A percentile compares a stretch with the other conserved stretches of the same genome.
These are phyloP conservation scores for Berghia stephanieae DNA, from an alignment of 1,140 invertebrate species.

Conservation along the genomic window DNA sequence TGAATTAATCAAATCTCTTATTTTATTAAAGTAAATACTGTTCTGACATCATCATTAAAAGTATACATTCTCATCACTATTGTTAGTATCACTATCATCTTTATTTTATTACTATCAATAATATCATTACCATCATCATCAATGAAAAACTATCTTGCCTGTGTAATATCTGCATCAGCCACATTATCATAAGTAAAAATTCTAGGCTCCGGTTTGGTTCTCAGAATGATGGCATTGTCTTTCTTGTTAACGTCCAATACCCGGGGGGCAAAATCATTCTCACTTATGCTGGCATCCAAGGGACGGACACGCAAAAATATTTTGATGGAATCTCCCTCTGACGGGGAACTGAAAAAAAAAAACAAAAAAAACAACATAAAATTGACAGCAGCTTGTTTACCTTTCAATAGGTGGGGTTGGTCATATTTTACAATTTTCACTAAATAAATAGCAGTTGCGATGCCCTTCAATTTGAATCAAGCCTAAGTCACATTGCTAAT, in stretches of 20 bases:
- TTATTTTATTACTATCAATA: no score
- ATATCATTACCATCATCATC: no score
- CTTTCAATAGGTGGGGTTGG: no score
- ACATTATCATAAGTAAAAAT: slow-evolving; percentile 63
- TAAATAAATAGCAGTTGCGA: no score
- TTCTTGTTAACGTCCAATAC: slow-evolving; percentile 48
- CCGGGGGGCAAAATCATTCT: slow-evolving; percentile 29
- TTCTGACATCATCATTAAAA: background rate
- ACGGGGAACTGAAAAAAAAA: slow-evolving; percentile 34
- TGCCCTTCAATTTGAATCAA: no score
- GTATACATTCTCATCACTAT: background rate
- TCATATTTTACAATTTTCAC: no score
- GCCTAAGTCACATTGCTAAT: no score
- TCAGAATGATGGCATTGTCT: slow-evolving; percentile 48
- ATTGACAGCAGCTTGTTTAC: no score
- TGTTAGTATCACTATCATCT: no score
- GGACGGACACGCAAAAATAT: slow-evolving; percentile 63
- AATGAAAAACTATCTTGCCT: slow-evolving; percentile 43
- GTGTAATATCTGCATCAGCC: slow-evolving; percentile 52
- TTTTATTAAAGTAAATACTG: background rate
- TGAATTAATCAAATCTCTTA: background rate
- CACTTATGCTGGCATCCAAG: slow-evolving; percentile 41
- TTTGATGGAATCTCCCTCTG: slow-evolving; percentile 59
- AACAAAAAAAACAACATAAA: no score
- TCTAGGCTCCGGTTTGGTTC: slow-evolving; percentile 56